Evolutionary conservation across 1,140 invertebrate species (phyloP).

Genomic region (Apis laboriosa): DNA sequence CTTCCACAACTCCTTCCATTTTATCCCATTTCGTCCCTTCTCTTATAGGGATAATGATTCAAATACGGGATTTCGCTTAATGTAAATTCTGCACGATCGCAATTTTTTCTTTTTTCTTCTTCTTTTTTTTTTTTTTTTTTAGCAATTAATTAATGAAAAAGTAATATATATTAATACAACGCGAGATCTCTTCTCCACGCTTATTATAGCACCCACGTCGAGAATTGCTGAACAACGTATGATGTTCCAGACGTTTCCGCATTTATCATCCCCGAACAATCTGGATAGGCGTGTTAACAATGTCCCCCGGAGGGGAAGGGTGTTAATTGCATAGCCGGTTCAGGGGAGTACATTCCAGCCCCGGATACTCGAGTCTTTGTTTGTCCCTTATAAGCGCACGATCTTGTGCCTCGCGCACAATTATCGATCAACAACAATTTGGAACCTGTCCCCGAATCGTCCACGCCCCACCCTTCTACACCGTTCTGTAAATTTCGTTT

Average conservation of each 20-base stretch:
- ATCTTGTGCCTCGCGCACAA: conserved; percentile 5
- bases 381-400: conserved; percentile 24
- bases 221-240: conserved; percentile 12
- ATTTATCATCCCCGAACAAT: conserved; percentile 36
- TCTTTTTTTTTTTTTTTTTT: too few relatives aligned
- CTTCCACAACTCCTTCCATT: too few relatives aligned
- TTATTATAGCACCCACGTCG: not conserved
- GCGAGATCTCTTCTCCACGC: not conserved
- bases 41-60: too few relatives aligned
- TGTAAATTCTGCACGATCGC: too few relatives aligned
- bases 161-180: too few relatives aligned
- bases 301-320: conserved; percentile 21
- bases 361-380: conserved; percentile 43
- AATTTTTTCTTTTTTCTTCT: too few relatives aligned
- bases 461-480: not conserved
- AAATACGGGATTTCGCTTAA: too few relatives aligned
- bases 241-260: conserved; percentile 18
- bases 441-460: not conserved
- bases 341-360: conserved; percentile 28
- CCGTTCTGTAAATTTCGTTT: too few relatives aligned
- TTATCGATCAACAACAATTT: conserved; percentile 41
- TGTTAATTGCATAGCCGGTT: conserved; percentile 47
- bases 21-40: too few relatives aligned
- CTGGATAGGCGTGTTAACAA: conserved; percentile 42
- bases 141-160: too few relatives aligned